Evolutionary conservation across 1,140 invertebrate genomes (phyloP).

Genomic region (Microplitis demolitor): DNA sequence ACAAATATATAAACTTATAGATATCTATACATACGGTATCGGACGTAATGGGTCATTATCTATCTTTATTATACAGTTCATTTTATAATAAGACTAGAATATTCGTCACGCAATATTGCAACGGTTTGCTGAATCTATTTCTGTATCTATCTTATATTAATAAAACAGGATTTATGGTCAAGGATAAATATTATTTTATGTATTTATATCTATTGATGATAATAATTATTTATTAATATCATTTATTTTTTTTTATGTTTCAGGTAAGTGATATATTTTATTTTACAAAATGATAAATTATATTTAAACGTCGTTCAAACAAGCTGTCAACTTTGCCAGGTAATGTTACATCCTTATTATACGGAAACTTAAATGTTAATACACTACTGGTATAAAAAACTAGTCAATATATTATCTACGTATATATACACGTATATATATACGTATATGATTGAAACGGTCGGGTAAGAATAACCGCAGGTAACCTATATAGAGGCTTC

Average conservation of each 20-base stretch:
- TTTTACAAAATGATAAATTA: background rate
- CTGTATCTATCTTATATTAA: background rate
- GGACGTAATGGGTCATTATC: background rate
- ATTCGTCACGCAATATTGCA: slow-evolving; percentile 1
- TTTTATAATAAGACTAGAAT: too few species aligned
- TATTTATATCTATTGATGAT: background rate
- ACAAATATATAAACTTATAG: too few species aligned
- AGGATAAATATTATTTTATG: background rate
- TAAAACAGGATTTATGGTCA: background rate
- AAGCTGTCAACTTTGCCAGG: slow-evolving; percentile 50
- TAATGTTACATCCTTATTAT: slow-evolving; percentile 33
- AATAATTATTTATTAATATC: background rate
- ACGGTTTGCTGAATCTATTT: background rate
- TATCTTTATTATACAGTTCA: too few species aligned
- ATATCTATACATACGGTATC: background rate
- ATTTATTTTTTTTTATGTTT: slow-evolving; percentile 8
- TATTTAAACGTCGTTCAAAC: slow-evolving; percentile 2
- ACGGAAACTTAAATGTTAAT: background rate
- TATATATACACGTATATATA: too few species aligned
- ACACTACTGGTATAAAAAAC: background rate
- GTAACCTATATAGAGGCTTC: background rate
- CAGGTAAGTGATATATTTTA: slow-evolving; percentile 18
- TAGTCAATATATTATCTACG: background rate
- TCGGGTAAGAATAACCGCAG: background rate
- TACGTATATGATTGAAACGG: background rate